Evolutionary conservation across 2,113 vertebrate species (phyloP).

Genomic region (Stegastes partitus): DNA sequence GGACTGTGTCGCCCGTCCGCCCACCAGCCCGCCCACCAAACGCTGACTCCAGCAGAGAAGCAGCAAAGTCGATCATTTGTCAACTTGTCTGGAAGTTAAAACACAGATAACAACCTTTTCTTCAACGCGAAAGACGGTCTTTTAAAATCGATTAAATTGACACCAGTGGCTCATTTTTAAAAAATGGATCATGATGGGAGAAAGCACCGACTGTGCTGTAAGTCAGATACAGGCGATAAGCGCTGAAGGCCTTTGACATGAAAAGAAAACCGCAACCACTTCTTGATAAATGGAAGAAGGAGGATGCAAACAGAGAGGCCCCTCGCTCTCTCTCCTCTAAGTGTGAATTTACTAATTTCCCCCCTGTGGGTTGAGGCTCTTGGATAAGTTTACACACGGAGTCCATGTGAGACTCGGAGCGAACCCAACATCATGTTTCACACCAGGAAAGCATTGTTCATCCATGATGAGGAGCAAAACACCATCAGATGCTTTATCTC

Average conservation of each 20-base stretch:
- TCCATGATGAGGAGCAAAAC: slow-evolving; percentile 1
- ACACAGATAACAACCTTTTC: slow-evolving; percentile 30
- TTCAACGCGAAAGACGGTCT: not conserved
- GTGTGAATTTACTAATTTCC: slow-evolving; percentile 44
- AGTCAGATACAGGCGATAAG: no score
- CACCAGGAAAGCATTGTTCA: slow-evolving; percentile 7
- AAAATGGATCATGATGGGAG: not conserved
- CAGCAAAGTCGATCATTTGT: not conserved
- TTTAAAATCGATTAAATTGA: slow-evolving; percentile 7
- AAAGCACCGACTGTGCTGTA: not conserved
- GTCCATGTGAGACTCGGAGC: not conserved
- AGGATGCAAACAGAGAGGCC: not conserved
- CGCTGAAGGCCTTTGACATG: no score
- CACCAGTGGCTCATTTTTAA: not conserved
- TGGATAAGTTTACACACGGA: slow-evolving; percentile 42
- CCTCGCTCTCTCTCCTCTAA: not conserved
- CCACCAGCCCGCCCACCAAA: slow-evolving; percentile 60
- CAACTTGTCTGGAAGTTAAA: slow-evolving; percentile 37
- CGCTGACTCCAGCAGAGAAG: slow-evolving; percentile 29
- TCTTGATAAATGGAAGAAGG: slow-evolving; percentile 1
- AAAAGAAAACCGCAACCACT: not conserved
- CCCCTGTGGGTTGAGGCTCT: slow-evolving; percentile 34
- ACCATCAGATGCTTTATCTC: not conserved
- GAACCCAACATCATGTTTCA: slow-evolving; percentile 51
- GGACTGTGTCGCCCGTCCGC: slow-evolving; percentile 33